Evolutionary conservation across 2,113 vertebrate genomes (phyloP).

Genomic region (Colaptes auratus): DNA sequence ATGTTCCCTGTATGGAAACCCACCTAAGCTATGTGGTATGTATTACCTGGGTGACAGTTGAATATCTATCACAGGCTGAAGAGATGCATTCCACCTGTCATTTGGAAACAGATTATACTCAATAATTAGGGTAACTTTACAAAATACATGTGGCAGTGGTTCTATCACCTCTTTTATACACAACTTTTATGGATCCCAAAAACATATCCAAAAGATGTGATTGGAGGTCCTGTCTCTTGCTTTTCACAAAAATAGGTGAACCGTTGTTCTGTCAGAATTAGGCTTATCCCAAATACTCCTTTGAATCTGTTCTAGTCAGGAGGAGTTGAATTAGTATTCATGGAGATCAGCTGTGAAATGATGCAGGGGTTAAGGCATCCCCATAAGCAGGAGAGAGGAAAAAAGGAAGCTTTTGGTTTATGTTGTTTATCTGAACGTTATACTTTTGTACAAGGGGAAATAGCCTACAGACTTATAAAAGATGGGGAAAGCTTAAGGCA

Average conservation of each 20-base stretch:
- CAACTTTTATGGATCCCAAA: not conserved
- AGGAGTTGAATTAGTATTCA: not conserved
- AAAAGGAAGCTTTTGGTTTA: not conserved
- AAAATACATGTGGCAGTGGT: not conserved
- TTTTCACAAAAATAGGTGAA: not conserved
- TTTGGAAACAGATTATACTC: not conserved
- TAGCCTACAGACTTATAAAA: not conserved
- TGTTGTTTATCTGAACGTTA: not conserved
- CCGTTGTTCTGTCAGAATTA: fast-evolving
- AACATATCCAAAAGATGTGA: not conserved
- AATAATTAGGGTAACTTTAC: not conserved
- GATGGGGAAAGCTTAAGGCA: not conserved
- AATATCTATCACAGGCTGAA: not conserved
- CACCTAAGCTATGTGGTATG: too few species aligned
- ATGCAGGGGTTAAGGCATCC: not conserved
- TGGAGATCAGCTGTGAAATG: not conserved
- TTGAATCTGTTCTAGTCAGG: not conserved
- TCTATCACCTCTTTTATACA: not conserved
- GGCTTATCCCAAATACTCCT: not conserved
- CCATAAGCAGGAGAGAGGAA: not conserved
- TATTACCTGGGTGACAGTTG: not conserved
- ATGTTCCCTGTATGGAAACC: fast-evolving
- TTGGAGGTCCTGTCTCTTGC: not conserved
- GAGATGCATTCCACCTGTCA: not conserved
- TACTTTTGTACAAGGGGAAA: not conserved